Base-by-base conservation (phyloP, 2,888 invertebrate genomes). In the Aradus depressus region DNA sequence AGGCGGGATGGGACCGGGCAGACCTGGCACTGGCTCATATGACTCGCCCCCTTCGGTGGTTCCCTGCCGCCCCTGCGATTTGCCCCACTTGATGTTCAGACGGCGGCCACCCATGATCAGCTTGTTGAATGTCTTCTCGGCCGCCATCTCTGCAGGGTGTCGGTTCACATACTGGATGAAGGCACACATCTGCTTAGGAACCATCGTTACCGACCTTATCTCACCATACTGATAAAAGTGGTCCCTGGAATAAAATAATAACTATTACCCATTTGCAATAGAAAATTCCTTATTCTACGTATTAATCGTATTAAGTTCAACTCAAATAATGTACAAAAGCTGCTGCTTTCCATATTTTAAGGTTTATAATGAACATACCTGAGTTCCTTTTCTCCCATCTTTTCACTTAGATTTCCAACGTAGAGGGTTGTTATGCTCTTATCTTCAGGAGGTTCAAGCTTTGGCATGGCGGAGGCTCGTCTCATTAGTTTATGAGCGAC, bases 201-300 rank as follows among this genome's bases (percentile, higher is more conserved):
- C 90, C 61, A 97, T 73, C 8, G 92, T 92, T 18, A 98, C 77
- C 1, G 87, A 85, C 60, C 98, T 80, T 54, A 99, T 93, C 70
- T 98, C 98, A 14, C 98, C 98, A 70, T 87, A 97, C 67, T 98
- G 97, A 69, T 98, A 98, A 69, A 98, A 98, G 64, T 96, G 88
- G 65, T 96, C 93, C 58, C 89, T 81, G 58, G 49, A 65, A 64
- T 44, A 50, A 53, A 37, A 37, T 14, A 3, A 34, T 26, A 22
- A 42, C 14, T 42, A 42, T 8, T 23, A 6, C 6, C 10, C 16
- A 28, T 10, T 28, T 6, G 8, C 6, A 12, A 10, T 28, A 28
- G 10, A 28, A 28, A 28, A 28, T 10, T 35, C 5, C 35, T 14
- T 41, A 18, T 19, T 19, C 8, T 5, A 18, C 8, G 21, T 21